Evolutionary conservation across 2,888 invertebrate genomes (phyloP), one percentile per base, ranked within the genome.

Genomic region (Lasioglossum vierecki): DNA sequence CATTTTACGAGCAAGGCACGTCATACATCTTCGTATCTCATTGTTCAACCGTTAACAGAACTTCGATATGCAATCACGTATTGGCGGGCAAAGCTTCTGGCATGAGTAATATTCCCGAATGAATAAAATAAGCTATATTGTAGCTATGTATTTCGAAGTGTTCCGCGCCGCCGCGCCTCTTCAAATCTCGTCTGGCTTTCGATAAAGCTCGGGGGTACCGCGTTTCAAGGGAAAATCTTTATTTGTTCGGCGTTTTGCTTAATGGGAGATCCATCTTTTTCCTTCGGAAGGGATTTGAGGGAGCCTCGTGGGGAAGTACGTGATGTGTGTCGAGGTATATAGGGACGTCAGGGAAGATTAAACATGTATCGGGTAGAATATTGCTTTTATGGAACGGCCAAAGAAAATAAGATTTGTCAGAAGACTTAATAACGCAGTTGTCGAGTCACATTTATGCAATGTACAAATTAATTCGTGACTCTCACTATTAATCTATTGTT

Each of bases 201-300:
- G 80, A 89, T 85, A 85, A 83, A 86, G 83, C 80, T 84, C 78
- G 76, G 80, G 77, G 83, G 84, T 84, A 84, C 84, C 72, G 60
- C 60, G 73, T 82, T 83, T 77, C 79, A 60, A 80, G 35, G 80
- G 79, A 88, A 87, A 89, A 88, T 89, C 83, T 89, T 86, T 90
- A 88, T 91, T 91, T 91, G 91, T 89, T 92, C 89, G 88, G 82
- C 88, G 83, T 90, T 92, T 92, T 90, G 88, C 91, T 90, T 90
- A 91, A 92, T 91, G 85, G 89, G 85, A 80, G 85, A 83, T 85
- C 86, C 79, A 88, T 86, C 87, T 89, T 88, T 90, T 90, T 88
- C 88, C 83, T 84, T 79, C 83, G 73, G 83, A 72, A 53, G 80
- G 87, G 89, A 91, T 91, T 92, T 90, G 66, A 63, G 53, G 73